Conservation (phyloP, 2,888 invertebrate genomes). For the Drosophila ezoana region DNA sequence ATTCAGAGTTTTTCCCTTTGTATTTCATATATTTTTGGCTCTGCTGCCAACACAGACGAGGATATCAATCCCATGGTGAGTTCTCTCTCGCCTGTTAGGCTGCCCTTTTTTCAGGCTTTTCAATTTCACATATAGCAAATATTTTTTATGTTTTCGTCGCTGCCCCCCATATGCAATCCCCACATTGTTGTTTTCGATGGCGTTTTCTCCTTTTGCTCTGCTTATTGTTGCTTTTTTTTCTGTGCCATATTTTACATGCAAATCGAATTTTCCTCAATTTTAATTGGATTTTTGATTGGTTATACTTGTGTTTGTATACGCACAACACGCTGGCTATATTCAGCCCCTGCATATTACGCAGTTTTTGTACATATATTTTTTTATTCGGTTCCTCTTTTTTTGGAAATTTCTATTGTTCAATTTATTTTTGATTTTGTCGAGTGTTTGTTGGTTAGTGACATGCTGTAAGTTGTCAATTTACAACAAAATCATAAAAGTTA, state of each 20-base stretch:
- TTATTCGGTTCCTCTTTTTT: slow-evolving; percentile 33
- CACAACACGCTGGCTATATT: slow-evolving; percentile 53
- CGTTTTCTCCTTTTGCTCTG: slow-evolving; percentile 37
- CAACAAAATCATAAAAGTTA: slow-evolving; percentile 61
- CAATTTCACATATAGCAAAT: slow-evolving; percentile 77
- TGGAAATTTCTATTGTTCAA: slow-evolving; percentile 39
- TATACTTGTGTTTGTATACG: slow-evolving; percentile 81
- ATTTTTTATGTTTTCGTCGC: slow-evolving; percentile 68
- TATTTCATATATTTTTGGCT: slow-evolving; percentile 39
- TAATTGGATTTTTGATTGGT: slow-evolving; percentile 85
- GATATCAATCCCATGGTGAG: slow-evolving; percentile 58
- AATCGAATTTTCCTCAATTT: slow-evolving; percentile 85
- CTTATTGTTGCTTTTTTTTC: slow-evolving; percentile 33
- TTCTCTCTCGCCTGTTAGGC: slow-evolving; percentile 53
- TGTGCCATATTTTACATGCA: slow-evolving; percentile 83
- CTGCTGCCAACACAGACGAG: slow-evolving; percentile 49
- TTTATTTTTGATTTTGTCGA: slow-evolving; percentile 44
- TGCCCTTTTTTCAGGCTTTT: slow-evolving; percentile 77
- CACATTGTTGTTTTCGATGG: slow-evolving; percentile 32
- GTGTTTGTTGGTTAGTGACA: slow-evolving; percentile 57
- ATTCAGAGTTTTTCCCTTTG: slow-evolving; percentile 36
- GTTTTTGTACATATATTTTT: slow-evolving; percentile 43
- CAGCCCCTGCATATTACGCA: slow-evolving; percentile 26
- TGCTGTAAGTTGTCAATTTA: slow-evolving; percentile 61
- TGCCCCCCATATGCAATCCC: not conserved